Base-by-base conservation (phyloP, 2,113 vertebrate genomes). In the Buteo buteo region DNA sequence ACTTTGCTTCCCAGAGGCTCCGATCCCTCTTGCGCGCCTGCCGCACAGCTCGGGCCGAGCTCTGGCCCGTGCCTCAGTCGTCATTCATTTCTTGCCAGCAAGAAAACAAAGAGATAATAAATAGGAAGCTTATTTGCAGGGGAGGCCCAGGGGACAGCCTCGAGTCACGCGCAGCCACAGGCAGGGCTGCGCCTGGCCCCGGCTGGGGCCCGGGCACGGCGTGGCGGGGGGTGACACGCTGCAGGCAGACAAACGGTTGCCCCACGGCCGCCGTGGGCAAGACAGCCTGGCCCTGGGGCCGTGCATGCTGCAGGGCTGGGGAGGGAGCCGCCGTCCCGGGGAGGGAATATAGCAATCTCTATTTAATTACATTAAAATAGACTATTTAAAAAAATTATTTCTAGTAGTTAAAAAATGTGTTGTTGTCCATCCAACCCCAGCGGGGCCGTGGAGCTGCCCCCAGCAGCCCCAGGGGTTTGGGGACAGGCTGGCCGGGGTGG, bases 101-200 rank as follows among this genome's bases (percentile, higher is more conserved):
- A 97, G 97, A 97, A 97, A 96, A 96, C 94, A 96, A 94, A 97
- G 94, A 83, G 96, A 94, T 86, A 97, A 97, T 97, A 97, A 94
- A 97, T 95, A 95, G 94, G 80, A 88, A 92, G 89, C 87, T 90
- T 88, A 77, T 92, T 61, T 62, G 38, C 11, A 40, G 55, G 40
- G 64, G 70, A 32, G 49, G 73, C 34, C 36, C 22, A 36, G 22
- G 58, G 90, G 50, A 59, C 3, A 2, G 86, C 62, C 34, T 34
- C 9, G 81, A 55, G 90, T 79, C 77, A 82, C 2, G 38, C 13
- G 45, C 62, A 54, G 55, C 80, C 6, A 1, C 9, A 26, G 44
- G 73, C 22, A 42, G 45, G 50, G 69, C 90, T 55, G 91, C 28
- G 93, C 92, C 90, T 84, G 84, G 78, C 69, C 79, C 94, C 16